Evolutionary conservation across 2,797 vertebrate genomes (phyloP), one percentile per base, ranked within the genome.

Genomic region (Danio jaintianensis): DNA sequence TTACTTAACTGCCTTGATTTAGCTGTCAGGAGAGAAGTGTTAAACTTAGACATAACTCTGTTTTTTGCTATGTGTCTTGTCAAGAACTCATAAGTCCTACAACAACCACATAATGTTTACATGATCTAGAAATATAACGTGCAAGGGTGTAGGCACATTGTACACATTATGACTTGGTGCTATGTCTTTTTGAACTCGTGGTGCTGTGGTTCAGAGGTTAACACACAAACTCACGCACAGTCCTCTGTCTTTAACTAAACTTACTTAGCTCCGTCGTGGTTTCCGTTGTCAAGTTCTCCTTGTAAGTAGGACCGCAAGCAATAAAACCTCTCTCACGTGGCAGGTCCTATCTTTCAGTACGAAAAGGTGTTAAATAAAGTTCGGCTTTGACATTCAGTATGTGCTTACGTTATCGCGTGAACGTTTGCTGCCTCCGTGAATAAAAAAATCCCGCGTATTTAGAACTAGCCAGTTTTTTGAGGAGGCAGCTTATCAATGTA

Each of bases 171-270:
- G 59, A 94, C 92, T 92, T 93, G 94, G 94, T 95, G 94, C 94
- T 94, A 94, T 93, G 92, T 94, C 93, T 89, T 87, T 80, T 84
- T 75, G 70, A 93, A 93, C 91, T 92, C 89, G 93, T 94, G 93
- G 93, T 95, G 94, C 94, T 95, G 92, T 93, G 93, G 91, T 92
- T 87, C 93, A 93, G 92, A 92, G 88, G 88, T 91, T 89, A 90
- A 79, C 87, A 88, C 79, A 82, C 88, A 74, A 86, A 88, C 86
- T 88, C 84, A 69, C 87, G 89, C 87, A 84, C 90, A 87, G 79
- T 88, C 90, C 88, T 91, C 82, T 90, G 89, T 92, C 90, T 89
- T 89, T 80, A 89, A 89, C 86, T 88, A 86, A 29, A 90, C 85
- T 89, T 79, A 88, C 85, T 74, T 79, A 79, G 29, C 75, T 79